phyloP scores from a whole-genome alignment of 92 coral and sea anemone species.

The Porites lobata region DNA sequence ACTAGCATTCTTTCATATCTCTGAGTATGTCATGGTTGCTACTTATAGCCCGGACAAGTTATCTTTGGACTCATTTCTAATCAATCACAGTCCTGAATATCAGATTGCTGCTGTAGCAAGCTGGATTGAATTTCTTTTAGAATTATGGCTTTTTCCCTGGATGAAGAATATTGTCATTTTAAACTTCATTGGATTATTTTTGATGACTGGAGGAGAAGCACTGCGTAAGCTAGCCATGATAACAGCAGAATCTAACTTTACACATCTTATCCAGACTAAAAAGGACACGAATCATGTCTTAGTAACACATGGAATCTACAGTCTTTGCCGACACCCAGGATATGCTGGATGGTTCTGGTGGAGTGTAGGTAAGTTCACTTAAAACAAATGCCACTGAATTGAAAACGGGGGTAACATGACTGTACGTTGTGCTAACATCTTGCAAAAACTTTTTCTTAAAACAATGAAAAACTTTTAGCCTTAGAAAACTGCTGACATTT shows the following conservation, averaged over 20 bases:
- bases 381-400: neutral
- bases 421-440: no score
- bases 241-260: constrained; percentile 94
- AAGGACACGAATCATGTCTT: constrained; percentile 85
- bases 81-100: constrained; percentile 93
- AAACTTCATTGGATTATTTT: constrained; percentile 71
- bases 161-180: constrained; percentile 69
- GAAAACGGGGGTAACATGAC: no score
- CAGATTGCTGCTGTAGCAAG: constrained; percentile 93
- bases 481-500: no score
- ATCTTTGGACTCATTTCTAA: constrained; percentile 86
- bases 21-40: constrained; percentile 97
- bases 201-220: constrained; percentile 86
- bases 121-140: constrained; percentile 89
- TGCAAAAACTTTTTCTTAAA: no score
- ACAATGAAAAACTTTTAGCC: no score
- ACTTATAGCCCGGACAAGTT: constrained; percentile 82
- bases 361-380: constrained; percentile 86
- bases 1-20: constrained; percentile 90
- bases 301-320: constrained; percentile 87
- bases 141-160: constrained; percentile 83
- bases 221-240: constrained; percentile 93
- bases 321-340: constrained; percentile 90
- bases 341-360: constrained; percentile 99
- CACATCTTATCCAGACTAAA: constrained; percentile 84